Percentiles rank a stretch among this genome's conserved stretches.
Conservation (phyloP, 2,113 vertebrate species). For the Glaucidium brasilianum region DNA sequence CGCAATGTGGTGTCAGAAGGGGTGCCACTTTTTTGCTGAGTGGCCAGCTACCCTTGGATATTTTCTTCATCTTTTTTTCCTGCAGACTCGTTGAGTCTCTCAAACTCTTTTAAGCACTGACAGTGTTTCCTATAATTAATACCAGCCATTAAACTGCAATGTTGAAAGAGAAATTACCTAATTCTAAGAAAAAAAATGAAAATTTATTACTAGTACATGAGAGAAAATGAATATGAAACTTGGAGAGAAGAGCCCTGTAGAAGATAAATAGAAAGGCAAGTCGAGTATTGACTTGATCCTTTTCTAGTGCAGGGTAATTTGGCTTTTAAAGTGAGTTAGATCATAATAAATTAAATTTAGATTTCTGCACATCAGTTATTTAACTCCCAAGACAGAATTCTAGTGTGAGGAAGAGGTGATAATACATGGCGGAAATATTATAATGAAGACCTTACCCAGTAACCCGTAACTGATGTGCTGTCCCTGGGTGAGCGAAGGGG, state of each 20-base stretch:
- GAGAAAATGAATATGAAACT: conserved; percentile 72
- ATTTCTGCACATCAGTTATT: conserved; percentile 79
- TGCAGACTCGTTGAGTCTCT: conserved; percentile 25
- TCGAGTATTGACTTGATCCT: conserved; percentile 78
- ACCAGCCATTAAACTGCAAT: conserved; percentile 68
- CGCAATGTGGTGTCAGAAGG: accelerated
- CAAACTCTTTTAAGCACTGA: conserved; percentile 46
- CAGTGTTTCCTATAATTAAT: conserved; percentile 73
- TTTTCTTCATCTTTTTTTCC: neutral
- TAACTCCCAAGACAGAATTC: conserved; percentile 76
- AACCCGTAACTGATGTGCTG: conserved; percentile 64
- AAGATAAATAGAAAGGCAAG: conserved; percentile 81
- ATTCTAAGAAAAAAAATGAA: conserved; percentile 68
- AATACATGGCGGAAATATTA: conserved; percentile 67
- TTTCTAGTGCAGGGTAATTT: conserved; percentile 78
- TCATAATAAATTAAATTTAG: conserved; percentile 83
- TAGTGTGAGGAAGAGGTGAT: conserved; percentile 68
- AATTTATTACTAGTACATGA: conserved; percentile 72
- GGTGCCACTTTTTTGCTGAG: neutral
- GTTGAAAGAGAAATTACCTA: conserved; percentile 75
- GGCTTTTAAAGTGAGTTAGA: conserved; percentile 78
- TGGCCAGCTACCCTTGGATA: neutral
- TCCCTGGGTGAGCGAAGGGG: conserved; percentile 28
- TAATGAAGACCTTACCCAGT: conserved; percentile 74
- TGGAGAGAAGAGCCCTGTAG: conserved; percentile 48